Percentiles rank a stretch among this genome's conserved stretches.
Conservation (phyloP, 2,113 vertebrate species). For the Myotis yumanensis region DNA sequence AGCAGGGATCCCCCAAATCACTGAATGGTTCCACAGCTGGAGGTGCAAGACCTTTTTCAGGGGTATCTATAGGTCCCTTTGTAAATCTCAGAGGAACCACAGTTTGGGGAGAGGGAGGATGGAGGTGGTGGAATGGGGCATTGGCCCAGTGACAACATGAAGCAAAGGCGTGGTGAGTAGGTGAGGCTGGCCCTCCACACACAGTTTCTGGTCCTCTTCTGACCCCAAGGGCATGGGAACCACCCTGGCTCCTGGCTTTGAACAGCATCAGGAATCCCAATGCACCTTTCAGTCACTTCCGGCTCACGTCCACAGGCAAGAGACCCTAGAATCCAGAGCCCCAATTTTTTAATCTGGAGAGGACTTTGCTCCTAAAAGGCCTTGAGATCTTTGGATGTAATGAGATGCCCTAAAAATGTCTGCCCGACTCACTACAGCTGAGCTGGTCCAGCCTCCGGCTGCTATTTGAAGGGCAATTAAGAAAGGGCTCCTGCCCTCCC, state of each 20-base stretch:
- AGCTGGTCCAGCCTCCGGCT: not conserved
- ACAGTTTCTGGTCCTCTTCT: not conserved
- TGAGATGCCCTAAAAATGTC: not conserved
- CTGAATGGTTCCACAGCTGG: fast-evolving
- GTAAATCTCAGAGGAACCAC: not conserved
- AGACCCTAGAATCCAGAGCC: not conserved
- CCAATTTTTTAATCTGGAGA: not conserved
- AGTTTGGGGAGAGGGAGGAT: not conserved
- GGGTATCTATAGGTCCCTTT: not conserved
- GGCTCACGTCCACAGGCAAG: not conserved
- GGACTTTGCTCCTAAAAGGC: not conserved
- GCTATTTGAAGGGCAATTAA: not conserved
- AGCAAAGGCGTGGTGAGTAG: not conserved
- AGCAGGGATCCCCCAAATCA: not conserved
- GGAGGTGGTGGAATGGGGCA: not conserved
- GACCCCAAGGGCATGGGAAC: not conserved
- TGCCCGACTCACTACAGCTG: not conserved
- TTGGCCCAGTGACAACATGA: not conserved
- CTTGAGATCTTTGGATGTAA: not conserved
- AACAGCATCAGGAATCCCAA: not conserved
- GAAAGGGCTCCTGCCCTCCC: not conserved
- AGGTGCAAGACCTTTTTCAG: not conserved
- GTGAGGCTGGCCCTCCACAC: fast-evolving
- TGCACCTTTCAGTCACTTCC: not conserved
- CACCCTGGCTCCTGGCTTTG: not conserved